Evolutionary conservation across 2,113 vertebrate genomes (phyloP).

Genomic region (Cygnus buccinator): DNA sequence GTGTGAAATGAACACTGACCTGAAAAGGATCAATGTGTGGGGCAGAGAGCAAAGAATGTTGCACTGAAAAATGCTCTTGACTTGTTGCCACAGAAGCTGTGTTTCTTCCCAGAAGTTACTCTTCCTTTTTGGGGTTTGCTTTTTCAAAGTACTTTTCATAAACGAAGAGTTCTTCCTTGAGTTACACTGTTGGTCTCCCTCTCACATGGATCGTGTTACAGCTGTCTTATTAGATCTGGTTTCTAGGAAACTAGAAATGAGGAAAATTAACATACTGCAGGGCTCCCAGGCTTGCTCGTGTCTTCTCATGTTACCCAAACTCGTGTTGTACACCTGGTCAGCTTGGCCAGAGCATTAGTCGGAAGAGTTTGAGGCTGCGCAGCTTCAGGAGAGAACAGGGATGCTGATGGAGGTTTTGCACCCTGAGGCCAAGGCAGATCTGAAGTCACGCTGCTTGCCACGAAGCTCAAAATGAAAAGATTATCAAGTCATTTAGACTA

Average conservation of each 20-base stretch:
- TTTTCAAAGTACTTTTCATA: background rate
- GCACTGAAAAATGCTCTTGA: background rate
- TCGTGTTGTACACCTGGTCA: background rate
- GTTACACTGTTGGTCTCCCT: background rate
- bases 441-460: background rate
- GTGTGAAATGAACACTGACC: background rate
- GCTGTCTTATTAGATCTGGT: background rate
- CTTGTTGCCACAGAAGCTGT: background rate
- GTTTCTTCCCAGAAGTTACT: background rate
- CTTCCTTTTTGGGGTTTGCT: background rate
- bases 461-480: background rate
- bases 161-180: background rate
- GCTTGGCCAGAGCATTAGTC: background rate
- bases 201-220: background rate
- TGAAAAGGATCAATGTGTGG: background rate
- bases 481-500: background rate
- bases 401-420: background rate
- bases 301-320: background rate
- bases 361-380: background rate
- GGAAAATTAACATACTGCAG: background rate
- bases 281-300: background rate
- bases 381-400: background rate
- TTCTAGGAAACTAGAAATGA: background rate
- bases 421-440: background rate
- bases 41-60: background rate